Conservation (phyloP, 2,888 invertebrate genomes). For the Brachyptera risi region DNA sequence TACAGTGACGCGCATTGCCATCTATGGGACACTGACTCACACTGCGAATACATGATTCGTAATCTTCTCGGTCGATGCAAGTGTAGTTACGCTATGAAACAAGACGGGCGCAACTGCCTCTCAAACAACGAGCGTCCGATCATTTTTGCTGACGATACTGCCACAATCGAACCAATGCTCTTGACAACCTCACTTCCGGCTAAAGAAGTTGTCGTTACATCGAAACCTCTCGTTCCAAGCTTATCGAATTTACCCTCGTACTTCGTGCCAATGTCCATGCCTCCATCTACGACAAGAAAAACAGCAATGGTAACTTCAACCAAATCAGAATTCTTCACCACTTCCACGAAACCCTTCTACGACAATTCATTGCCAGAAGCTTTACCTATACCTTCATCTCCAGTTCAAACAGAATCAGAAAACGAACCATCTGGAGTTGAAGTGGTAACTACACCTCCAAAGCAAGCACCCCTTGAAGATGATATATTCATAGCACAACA, state of each 20-base stretch:
- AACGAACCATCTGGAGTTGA: no score
- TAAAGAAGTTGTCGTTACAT: background rate
- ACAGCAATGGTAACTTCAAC: background rate
- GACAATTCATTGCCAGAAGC: constrained; percentile 44
- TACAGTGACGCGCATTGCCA: constrained; percentile 87
- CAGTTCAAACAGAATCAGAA: background rate
- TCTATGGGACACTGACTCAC: constrained; percentile 75
- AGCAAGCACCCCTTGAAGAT: background rate
- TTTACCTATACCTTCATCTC: constrained; percentile 37
- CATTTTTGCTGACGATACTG: background rate
- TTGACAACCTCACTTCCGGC: background rate
- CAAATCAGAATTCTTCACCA: background rate
- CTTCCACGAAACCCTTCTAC: constrained; percentile 10
- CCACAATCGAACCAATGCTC: background rate
- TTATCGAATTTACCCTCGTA: no score
- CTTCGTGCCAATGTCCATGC: no score
- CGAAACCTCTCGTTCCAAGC: background rate
- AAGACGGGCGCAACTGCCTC: constrained; percentile 46
- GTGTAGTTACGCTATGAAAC: constrained; percentile 64
- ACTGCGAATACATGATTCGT: constrained; percentile 85
- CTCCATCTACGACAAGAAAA: background rate
- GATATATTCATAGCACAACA: background rate
- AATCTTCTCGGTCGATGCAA: constrained; percentile 85
- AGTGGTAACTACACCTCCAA: background rate
- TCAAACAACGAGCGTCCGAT: background rate